Evolutionary conservation across 37 sponge, comb jelly and placozoan species (phyloP), one percentile per base, ranked within the genome.

Genomic region (Geodia barretti): DNA sequence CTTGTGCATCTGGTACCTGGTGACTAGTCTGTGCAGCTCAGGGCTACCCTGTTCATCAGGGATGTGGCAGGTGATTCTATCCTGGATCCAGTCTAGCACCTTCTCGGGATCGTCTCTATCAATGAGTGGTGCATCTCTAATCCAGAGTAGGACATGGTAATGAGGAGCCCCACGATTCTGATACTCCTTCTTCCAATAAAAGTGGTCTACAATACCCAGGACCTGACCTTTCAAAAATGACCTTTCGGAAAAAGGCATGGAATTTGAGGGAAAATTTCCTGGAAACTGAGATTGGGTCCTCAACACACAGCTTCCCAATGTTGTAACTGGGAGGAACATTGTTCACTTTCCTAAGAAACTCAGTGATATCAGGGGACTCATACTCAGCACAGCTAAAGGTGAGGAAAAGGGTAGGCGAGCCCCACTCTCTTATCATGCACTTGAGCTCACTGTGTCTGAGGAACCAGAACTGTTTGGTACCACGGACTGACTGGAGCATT

Each of bases 391-490:
- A n/a, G n/a, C n/a, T n/a, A n/a, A n/a, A n/a, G n/a, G n/a, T n/a
- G n/a, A n/a, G n/a, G n/a, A n/a, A n/a, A n/a, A n/a, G n/a, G n/a
- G n/a, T n/a, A n/a, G n/a, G n/a, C n/a, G n/a, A n/a, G n/a, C n/a
- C n/a, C n/a, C n/a, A n/a, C 73, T 75, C 84, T 11, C 84, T 74
- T 32, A 89, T 37, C 90, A 89, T 89, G 23, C 79, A 78, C 62
- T 24, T 74, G 54, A 79, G 29, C 28, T 84, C 84, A 78, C 81
- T 79, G 30, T 68, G 29, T 11, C 73, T 47, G 43, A 79, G 26
- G 47, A 67, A 79, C 81, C 90, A 89, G 47, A 69, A 84, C 43
- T 79, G 79, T 76, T 89, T 83, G 35, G 75, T 77, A 35, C 84
- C 89, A 31, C 79, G 79, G 25, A 83, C 79, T 26, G 78, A 77